Evolutionary conservation across 2,888 invertebrate genomes (phyloP).

Genomic region (Polydrusus tereticollis): DNA sequence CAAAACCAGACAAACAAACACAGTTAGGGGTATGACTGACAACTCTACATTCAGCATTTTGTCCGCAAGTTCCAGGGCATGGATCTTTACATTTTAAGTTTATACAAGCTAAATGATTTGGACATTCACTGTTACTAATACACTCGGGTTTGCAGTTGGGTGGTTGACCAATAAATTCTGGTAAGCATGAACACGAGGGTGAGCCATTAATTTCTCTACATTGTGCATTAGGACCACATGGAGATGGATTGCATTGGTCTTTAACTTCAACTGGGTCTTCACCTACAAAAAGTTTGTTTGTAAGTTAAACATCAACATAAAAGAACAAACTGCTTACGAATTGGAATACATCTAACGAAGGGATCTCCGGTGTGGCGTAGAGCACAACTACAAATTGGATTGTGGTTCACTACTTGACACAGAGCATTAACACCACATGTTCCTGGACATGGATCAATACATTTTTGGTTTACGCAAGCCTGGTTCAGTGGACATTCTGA

Average conservation of each 20-base stretch:
- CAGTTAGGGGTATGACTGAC: constrained; percentile 80
- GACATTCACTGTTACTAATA: constrained; percentile 79
- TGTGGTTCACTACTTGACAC: constrained; percentile 77
- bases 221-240: constrained; percentile 78
- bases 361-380: constrained; percentile 73
- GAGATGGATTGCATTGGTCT: constrained; percentile 79
- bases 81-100: constrained; percentile 83
- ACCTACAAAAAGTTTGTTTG: constrained; percentile 34
- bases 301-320: not conserved
- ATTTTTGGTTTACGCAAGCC: constrained; percentile 72
- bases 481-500: constrained; percentile 69
- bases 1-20: constrained; percentile 73
- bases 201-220: constrained; percentile 70
- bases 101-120: constrained; percentile 78
- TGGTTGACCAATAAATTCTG: constrained; percentile 74
- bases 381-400: constrained; percentile 76
- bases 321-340: constrained; percentile 59
- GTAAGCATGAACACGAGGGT: constrained; percentile 74
- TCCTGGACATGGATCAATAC: constrained; percentile 76
- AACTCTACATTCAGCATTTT: constrained; percentile 79
- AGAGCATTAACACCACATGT: constrained; percentile 74
- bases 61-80: constrained; percentile 82
- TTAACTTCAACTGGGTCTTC: constrained; percentile 54
- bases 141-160: constrained; percentile 84
- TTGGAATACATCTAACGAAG: constrained; percentile 75